Evolutionary conservation across 2,888 invertebrate genomes (phyloP).

Genomic region (Erannis defoliaria): DNA sequence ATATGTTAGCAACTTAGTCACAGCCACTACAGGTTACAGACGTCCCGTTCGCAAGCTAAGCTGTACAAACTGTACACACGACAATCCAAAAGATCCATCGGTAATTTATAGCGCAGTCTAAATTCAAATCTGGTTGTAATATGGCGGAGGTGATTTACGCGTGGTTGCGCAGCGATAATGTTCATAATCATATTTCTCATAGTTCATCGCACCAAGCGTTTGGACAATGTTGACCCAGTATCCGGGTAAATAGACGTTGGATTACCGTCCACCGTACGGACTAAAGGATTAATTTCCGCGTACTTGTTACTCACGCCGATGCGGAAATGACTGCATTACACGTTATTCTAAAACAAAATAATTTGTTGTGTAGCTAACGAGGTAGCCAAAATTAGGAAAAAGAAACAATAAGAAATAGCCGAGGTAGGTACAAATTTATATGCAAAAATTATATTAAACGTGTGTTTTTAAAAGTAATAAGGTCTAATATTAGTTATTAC

Average conservation of each 20-base stretch:
- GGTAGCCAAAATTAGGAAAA: too few species aligned
- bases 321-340: slow-evolving; percentile 13
- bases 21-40: background rate
- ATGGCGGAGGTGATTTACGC: slow-evolving; percentile 43
- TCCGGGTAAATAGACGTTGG: slow-evolving; percentile 40
- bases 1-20: too few species aligned
- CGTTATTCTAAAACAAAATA: background rate
- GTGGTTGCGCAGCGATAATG: slow-evolving; percentile 53
- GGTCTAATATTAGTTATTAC: too few species aligned
- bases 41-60: slow-evolving; percentile 9
- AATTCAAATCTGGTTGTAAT: slow-evolving; percentile 47
- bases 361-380: background rate
- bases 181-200: slow-evolving; percentile 41
- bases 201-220: slow-evolving; percentile 60
- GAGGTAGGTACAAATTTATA: too few species aligned
- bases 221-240: slow-evolving; percentile 73
- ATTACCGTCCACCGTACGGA: slow-evolving; percentile 12
- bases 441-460: too few species aligned
- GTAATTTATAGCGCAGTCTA: slow-evolving; percentile 43
- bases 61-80: slow-evolving; percentile 31
- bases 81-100: slow-evolving; percentile 35
- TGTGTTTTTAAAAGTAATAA: too few species aligned
- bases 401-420: too few species aligned
- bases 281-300: background rate
- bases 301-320: background rate